phyloP scores from a whole-genome alignment of 2,797 vertebrate species.

The Synanceia verrucosa region DNA sequence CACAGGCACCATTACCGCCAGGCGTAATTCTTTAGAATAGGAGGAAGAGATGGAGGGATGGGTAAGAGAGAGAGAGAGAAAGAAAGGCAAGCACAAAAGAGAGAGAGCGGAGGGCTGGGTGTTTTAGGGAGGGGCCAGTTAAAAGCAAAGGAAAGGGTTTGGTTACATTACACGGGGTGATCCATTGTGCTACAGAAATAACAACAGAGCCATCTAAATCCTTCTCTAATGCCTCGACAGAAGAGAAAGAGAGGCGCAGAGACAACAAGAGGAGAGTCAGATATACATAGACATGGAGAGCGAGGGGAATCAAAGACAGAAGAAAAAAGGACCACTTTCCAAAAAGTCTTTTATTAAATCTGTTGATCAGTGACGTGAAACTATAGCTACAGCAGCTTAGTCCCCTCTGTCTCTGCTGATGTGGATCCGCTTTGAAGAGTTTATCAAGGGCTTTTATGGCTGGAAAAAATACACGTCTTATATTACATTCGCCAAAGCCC shows the following conservation, averaged over 20 bases:
- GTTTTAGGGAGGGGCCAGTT: constrained; percentile 44
- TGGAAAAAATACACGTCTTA: constrained; percentile 47
- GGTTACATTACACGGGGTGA: constrained; percentile 66
- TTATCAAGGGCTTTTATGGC: constrained; percentile 52
- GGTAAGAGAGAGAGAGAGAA: constrained; percentile 2
- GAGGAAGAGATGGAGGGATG: constrained; percentile 47
- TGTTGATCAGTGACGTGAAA: constrained; percentile 51
- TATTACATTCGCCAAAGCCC: constrained; percentile 51
- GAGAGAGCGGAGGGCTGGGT: constrained; percentile 20
- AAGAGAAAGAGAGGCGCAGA: constrained; percentile 61
- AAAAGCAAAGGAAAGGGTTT: constrained; percentile 82
- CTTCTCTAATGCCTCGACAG: constrained; percentile 75
- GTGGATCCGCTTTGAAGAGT: constrained; percentile 59
- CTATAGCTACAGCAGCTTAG: constrained; percentile 34
- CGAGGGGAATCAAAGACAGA: constrained; percentile 55
- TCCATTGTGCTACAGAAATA: constrained; percentile 78
- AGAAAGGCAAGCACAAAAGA: constrained; percentile 28
- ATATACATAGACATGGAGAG: constrained; percentile 76
- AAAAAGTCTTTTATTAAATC: constrained; percentile 50
- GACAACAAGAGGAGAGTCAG: constrained; percentile 76
- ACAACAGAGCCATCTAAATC: constrained; percentile 70
- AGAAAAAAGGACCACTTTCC: constrained; percentile 20
- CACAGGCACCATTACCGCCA: constrained; percentile 54
- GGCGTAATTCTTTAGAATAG: constrained; percentile 65
- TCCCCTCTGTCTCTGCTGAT: constrained; percentile 41